Percentiles rank a stretch among this genome's conserved stretches.
These are phyloP conservation scores for Carettochelys insculpta DNA, from an alignment of 2,113 vertebrate genomes.

Conservation along the genomic window DNA sequence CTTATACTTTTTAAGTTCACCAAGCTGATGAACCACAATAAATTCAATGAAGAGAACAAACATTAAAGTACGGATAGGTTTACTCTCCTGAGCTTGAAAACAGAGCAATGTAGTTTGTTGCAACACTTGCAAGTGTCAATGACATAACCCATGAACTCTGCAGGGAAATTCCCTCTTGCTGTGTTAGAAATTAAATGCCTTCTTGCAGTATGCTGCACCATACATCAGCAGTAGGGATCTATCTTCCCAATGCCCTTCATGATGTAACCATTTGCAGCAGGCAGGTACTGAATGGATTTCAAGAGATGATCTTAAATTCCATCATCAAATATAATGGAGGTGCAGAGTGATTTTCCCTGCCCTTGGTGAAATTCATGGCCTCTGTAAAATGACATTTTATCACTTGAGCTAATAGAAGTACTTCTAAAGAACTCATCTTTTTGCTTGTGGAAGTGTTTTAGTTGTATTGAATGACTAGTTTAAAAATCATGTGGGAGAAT, in stretches of 20 bases:
- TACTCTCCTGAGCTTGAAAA: slow-evolving; percentile 1
- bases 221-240: slow-evolving; percentile 28
- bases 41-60: neutral
- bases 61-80: neutral
- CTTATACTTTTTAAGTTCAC: slow-evolving; percentile 2
- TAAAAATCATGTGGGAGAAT: neutral
- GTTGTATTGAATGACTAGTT: neutral
- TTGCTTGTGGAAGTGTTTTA: neutral
- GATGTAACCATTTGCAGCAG: neutral
- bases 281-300: neutral
- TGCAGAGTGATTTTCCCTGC: slow-evolving; percentile 24
- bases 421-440: slow-evolving; percentile 33
- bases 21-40: neutral
- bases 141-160: neutral
- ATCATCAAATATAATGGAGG: slow-evolving; percentile 17
- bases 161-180: slow-evolving; percentile 34
- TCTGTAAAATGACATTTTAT: slow-evolving; percentile 3
- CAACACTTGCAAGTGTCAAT: neutral
- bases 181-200: slow-evolving; percentile 18
- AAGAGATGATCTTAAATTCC: slow-evolving; percentile 44
- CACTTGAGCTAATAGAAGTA: slow-evolving; percentile 1
- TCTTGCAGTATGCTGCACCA: neutral
- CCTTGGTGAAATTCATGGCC: slow-evolving; percentile 1
- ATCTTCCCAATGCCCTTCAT: slow-evolving; percentile 44
- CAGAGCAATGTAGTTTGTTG: slow-evolving; percentile 21